phyloP scores from a whole-genome alignment of 1,140 invertebrate genomes.

The Zaprionus africanus region DNA sequence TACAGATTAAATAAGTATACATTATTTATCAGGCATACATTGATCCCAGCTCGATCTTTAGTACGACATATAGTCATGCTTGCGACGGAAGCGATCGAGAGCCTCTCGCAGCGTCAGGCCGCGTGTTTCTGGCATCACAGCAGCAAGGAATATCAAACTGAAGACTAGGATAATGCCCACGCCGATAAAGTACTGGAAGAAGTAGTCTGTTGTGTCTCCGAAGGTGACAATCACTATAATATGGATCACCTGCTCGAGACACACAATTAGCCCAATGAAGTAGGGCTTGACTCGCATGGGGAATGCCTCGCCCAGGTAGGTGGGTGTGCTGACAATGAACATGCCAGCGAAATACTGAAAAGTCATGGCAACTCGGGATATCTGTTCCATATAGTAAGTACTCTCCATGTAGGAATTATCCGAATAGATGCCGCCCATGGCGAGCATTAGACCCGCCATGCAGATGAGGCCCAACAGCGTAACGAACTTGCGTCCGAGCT shows the following conservation, averaged over 20 bases:
- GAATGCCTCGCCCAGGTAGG: constrained; percentile 61
- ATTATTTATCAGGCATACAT: not conserved
- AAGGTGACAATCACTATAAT: constrained; percentile 59
- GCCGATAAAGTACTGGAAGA: constrained; percentile 43
- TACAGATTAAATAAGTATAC: too few species aligned
- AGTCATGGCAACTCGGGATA: constrained; percentile 37
- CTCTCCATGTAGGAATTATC: constrained; percentile 24
- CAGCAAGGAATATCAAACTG: constrained; percentile 27
- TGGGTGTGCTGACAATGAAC: constrained; percentile 38
- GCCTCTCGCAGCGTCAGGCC: constrained; percentile 47
- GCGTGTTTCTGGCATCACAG: constrained; percentile 48
- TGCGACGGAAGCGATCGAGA: constrained; percentile 40
- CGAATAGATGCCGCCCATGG: constrained; percentile 44
- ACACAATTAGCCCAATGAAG: constrained; percentile 36
- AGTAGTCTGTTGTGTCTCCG: not conserved
- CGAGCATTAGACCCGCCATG: constrained; percentile 51
- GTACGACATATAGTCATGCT: constrained; percentile 36
- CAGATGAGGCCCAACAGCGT: constrained; percentile 39
- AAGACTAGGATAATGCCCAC: constrained; percentile 47
- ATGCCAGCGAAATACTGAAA: constrained; percentile 60
- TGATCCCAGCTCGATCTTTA: not conserved
- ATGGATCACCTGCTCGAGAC: constrained; percentile 56
- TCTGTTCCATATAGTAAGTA: constrained; percentile 43
- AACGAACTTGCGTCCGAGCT: constrained; percentile 48
- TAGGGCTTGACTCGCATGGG: constrained; percentile 57